Percentiles rank a stretch among this genome's conserved stretches.
Conservation (phyloP, 2,888 invertebrate genomes). For the Acanthoscelides obtectus region DNA sequence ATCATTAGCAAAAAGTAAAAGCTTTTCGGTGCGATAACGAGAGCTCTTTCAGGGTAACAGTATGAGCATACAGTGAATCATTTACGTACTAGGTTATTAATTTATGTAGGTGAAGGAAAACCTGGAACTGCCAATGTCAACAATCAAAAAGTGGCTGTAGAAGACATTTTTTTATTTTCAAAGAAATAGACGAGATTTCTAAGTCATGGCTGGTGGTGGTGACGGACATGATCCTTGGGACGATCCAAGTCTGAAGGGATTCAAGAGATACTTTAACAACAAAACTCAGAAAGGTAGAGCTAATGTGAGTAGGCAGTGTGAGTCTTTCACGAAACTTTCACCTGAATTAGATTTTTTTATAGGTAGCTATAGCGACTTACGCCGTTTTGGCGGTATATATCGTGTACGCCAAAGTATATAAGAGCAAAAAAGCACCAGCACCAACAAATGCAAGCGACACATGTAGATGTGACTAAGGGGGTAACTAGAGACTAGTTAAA, state of each 20-base stretch:
- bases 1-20: no score
- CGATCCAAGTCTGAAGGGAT: not conserved
- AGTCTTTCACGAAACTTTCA: no score
- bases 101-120: no score
- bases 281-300: not conserved
- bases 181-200: not conserved
- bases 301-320: constrained; percentile 1
- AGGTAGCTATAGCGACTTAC: not conserved
- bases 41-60: no score
- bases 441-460: not conserved
- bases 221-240: constrained; percentile 1
- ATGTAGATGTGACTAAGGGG: not conserved
- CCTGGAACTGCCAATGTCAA: no score
- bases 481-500: not conserved
- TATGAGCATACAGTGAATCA: no score
- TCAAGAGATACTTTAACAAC: constrained; percentile 1
- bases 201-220: constrained; percentile 1
- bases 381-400: not conserved
- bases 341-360: not conserved
- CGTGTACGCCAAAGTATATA: not conserved
- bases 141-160: not conserved
- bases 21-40: no score
- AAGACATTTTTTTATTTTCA: not conserved
- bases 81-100: not conserved
- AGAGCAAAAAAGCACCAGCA: not conserved